These are phyloP conservation scores for Salminus brasiliensis DNA, from an alignment of 2,113 vertebrate species.

Conservation along the genomic window DNA sequence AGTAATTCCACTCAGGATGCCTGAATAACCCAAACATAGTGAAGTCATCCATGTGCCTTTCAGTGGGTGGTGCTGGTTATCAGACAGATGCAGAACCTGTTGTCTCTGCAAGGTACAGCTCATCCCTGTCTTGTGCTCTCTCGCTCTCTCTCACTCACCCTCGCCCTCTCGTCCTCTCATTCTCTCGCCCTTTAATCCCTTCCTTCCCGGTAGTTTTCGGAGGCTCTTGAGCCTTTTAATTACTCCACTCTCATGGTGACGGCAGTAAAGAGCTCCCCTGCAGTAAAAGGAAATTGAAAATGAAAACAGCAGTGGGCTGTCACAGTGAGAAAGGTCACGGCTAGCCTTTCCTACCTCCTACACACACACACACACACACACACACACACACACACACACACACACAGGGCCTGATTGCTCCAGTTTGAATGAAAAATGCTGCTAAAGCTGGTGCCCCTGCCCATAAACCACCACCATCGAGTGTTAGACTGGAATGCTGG, in stretches of 20 bases:
- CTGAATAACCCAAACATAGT: conserved; percentile 1
- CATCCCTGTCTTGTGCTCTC: neutral
- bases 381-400: neutral
- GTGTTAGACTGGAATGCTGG: neutral
- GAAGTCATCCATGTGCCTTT: conserved; percentile 17
- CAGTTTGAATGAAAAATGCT: conserved; percentile 25
- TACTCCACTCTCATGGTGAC: conserved; percentile 35
- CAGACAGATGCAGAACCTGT: conserved; percentile 18
- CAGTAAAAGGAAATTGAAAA: conserved; percentile 50
- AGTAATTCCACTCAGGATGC: neutral
- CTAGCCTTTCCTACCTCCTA: neutral
- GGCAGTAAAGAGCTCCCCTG: conserved; percentile 23
- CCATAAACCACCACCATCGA: neutral
- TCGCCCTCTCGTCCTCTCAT: neutral
- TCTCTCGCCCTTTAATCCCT: neutral
- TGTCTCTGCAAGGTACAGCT: neutral
- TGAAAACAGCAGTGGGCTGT: conserved; percentile 41
- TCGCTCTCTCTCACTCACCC: neutral
- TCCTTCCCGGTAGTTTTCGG: conserved; percentile 40
- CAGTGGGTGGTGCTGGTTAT: conserved; percentile 38
- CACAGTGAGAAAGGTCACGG: conserved; percentile 39
- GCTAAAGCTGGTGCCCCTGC: neutral
- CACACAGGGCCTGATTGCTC: neutral
- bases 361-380: neutral
- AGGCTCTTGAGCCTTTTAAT: conserved; percentile 53